phyloP scores from a whole-genome alignment of 64 coral and sea anemone genomes.

The Pachyseris speciosa region DNA sequence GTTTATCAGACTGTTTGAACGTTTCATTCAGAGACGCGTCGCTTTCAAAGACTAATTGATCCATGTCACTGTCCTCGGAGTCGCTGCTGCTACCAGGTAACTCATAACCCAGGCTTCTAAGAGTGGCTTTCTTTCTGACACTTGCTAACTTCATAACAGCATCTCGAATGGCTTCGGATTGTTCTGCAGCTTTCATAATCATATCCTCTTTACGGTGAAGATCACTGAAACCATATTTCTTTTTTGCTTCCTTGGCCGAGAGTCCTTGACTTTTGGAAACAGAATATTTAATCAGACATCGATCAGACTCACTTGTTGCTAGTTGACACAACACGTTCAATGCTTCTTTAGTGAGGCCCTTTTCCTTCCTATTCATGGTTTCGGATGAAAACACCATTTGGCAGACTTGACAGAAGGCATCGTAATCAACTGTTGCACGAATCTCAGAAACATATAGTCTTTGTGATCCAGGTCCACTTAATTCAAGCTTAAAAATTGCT shows the following conservation, averaged over 20 bases:
- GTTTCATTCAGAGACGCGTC: neutral
- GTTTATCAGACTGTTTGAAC: constrained; percentile 1
- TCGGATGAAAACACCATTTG: constrained; percentile 14
- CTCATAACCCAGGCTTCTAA: neutral
- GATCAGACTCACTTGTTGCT: constrained; percentile 62
- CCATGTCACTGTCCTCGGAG: constrained; percentile 16
- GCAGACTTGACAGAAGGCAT: neutral
- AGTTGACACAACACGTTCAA: constrained; percentile 57
- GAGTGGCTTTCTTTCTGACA: constrained; percentile 11
- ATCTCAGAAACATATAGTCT: constrained; percentile 39
- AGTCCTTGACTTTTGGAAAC: constrained; percentile 21
- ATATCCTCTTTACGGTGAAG: neutral
- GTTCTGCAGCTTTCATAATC: neutral
- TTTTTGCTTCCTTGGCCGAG: constrained; percentile 42
- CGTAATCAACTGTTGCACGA: constrained; percentile 48
- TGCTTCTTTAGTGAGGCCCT: constrained; percentile 23
- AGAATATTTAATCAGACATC: constrained; percentile 37
- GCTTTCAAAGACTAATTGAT: constrained; percentile 16
- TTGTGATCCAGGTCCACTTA: constrained; percentile 32
- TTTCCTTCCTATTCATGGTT: constrained; percentile 17
- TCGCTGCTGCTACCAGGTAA: neutral
- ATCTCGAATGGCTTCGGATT: neutral
- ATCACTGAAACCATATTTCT: constrained; percentile 51
- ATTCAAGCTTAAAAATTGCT: constrained; percentile 52
- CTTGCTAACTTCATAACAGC: constrained; percentile 23